phyloP scores from a whole-genome alignment of 2,888 invertebrate genomes.

The Hydroisotoma schaefferi region DNA sequence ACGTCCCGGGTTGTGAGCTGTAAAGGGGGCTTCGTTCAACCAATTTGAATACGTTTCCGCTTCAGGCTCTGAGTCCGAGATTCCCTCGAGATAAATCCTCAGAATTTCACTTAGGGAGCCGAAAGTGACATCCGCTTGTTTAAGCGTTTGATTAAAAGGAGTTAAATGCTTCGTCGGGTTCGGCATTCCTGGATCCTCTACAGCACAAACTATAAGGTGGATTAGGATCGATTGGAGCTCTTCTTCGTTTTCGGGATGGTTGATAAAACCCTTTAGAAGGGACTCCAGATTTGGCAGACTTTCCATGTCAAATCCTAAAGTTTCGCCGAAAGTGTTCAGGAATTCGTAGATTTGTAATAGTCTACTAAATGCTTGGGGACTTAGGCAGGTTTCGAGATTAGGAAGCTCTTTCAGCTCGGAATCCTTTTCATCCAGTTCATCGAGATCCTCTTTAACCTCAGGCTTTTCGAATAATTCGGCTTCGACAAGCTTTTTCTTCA shows the following conservation, averaged over 20 bases:
- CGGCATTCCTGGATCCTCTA: slow-evolving; percentile 87
- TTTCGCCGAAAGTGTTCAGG: slow-evolving; percentile 91
- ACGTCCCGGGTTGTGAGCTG: slow-evolving; percentile 75
- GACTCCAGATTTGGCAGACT: slow-evolving; percentile 80
- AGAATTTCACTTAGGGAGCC: slow-evolving; percentile 88
- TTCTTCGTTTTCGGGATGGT: slow-evolving; percentile 74
- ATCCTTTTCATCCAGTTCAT: slow-evolving; percentile 10
- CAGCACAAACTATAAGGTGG: slow-evolving; percentile 76
- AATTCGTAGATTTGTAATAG: slow-evolving; percentile 95
- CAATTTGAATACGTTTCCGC: slow-evolving; percentile 60
- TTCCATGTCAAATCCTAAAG: slow-evolving; percentile 87
- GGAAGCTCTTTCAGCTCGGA: neutral
- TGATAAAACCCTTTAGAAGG: slow-evolving; percentile 78
- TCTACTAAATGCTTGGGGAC: slow-evolving; percentile 87
- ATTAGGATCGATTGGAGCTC: slow-evolving; percentile 83
- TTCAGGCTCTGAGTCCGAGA: slow-evolving; percentile 48
- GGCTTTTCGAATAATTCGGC: slow-evolving; percentile 17
- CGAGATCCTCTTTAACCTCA: slow-evolving; percentile 10
- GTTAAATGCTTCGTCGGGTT: slow-evolving; percentile 87
- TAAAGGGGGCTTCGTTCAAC: slow-evolving; percentile 77
- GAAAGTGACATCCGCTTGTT: slow-evolving; percentile 84
- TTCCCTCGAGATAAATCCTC: slow-evolving; percentile 52
- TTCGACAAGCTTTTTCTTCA: slow-evolving; percentile 28
- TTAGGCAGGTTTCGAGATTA: slow-evolving; percentile 57
- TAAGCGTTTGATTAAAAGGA: slow-evolving; percentile 81